Base-by-base conservation (phyloP, 2,797 vertebrate species). In the Pristis pectinata region DNA sequence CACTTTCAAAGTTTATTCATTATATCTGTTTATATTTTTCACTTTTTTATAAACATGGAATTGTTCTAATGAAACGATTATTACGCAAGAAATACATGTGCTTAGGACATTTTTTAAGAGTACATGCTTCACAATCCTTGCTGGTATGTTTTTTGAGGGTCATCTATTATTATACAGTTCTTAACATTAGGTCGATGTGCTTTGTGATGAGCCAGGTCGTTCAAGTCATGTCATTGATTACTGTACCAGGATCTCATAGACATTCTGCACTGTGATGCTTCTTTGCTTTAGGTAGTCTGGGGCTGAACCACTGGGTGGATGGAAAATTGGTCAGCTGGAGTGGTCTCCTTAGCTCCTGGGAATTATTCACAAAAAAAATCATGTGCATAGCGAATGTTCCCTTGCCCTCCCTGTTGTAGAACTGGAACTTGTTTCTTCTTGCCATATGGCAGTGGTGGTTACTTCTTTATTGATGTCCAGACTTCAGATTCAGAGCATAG, bases 1-100 rank as follows among this genome's bases (percentile, higher is more conserved):
- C 24, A 49, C 41, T 49, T 44, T 72, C 64, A 5, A 49, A 61
- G 34, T 41, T 93, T 37, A 74, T 70, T 93, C 64, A 49, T 49
- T 74, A 17, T 11, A 70, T 93, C 72, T 22, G 91, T 89, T 30
- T 30, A 44, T 87, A 59, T 17, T 89, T 19, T n/a, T 7, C 30
- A 59, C 83, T 87, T 87, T 59, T 85, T 56, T 56, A 59, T 89
- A 89, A 61, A 61, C 15, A 64, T 89, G 56, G 56, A 89, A n/a
- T n/a, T 7, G 30, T 89, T 17, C 15, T 24, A 74, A 74, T 74
- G 70, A 24, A 27, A 24, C 22, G 64, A 64, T 64, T 85, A n/a
- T 61, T 64, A n/a, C 2, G 11, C 53, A 61, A 89, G 85, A 19
- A n/a, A 49, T 85, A 53, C 85, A 59, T 30, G n/a, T 61, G 34